Evolutionary conservation across 2,888 invertebrate genomes (phyloP).

Genomic region (Saturnia pavonia): DNA sequence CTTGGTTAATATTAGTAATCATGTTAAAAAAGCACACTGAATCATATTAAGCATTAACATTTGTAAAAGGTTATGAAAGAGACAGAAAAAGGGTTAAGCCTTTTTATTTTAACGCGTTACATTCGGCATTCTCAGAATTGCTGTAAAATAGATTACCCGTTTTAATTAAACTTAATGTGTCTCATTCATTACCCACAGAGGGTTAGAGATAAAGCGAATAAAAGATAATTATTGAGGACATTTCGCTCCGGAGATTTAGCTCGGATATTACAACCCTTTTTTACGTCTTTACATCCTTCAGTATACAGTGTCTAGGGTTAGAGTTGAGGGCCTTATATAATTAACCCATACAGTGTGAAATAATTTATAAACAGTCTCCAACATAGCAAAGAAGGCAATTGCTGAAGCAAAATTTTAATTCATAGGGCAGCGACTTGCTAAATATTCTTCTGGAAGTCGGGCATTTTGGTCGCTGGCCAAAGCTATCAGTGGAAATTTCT

Average conservation of each 20-base stretch:
- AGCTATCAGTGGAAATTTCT: no score
- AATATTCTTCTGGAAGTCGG: no score
- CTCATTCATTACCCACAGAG: constrained; percentile 48
- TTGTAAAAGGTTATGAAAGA: no score
- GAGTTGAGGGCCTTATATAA: background rate
- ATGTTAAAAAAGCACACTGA: background rate
- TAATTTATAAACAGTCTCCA: no score
- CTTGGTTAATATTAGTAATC: background rate
- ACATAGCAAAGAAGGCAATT: no score
- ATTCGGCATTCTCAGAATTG: constrained; percentile 12
- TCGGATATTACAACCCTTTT: constrained; percentile 38
- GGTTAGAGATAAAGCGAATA: constrained; percentile 51
- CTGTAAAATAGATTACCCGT: constrained; percentile 37
- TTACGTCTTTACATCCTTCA: constrained; percentile 25
- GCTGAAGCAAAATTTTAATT: no score
- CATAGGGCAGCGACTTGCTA: no score
- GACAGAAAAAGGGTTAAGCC: no score
- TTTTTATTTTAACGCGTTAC: background rate
- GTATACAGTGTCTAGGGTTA: background rate
- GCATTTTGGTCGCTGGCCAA: no score
- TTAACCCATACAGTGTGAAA: no score
- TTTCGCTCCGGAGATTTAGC: constrained; percentile 43
- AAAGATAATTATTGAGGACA: constrained; percentile 51
- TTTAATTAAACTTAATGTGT: constrained; percentile 58
- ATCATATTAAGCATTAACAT: background rate